Evolutionary conservation across 1,140 invertebrate species (phyloP), one percentile per base, ranked within the genome.

Genomic region (Pachypsylla venusta): DNA sequence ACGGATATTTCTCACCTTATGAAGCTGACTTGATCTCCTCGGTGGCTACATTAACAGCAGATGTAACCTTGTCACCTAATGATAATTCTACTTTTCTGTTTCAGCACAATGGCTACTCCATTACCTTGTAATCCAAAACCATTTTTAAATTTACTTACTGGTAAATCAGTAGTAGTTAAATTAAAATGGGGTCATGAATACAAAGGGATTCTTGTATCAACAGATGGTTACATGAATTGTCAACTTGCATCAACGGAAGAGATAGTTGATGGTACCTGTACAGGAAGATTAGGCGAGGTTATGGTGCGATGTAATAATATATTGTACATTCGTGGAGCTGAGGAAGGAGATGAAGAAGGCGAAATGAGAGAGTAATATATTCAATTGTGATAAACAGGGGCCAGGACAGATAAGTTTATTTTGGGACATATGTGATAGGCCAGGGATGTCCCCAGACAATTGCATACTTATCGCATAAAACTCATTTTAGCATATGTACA

Each of bases 111-210:
- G 16, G 56, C 57, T 64, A 80, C 85, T 64, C 80, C 88, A 73
- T 90, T 97, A 83, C 95, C 95, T 67, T 87, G 99, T 67, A 99
- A 99, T 74, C 97, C 97, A 2, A 99, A 99, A 80, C 97, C 97
- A 61, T 99, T 98, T 74, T 75, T 99, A 24, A 99, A 99, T 77
- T 87, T 87, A 68, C 77, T 99, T 14, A 98, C 93, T 1, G 97
- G 97, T 24, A 99, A 99, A 76, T 82, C 91, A 39, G 92, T 99
- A 13, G 83, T 98, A 68, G 91, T 98, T 1, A 99, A 99, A 77
- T 76, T 99, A 42, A 99, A 99, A 73, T 99, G 97, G 97, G 96
- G 97, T 26, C 95, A 98, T 72, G 96, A 99, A 75, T 99, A 99
- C 72, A 97, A 96, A 80, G 96, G 97, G 7, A 88, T 92, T 64